phyloP scores from a whole-genome alignment of 2,888 invertebrate genomes.

The Rhogogaster chlorosoma region DNA sequence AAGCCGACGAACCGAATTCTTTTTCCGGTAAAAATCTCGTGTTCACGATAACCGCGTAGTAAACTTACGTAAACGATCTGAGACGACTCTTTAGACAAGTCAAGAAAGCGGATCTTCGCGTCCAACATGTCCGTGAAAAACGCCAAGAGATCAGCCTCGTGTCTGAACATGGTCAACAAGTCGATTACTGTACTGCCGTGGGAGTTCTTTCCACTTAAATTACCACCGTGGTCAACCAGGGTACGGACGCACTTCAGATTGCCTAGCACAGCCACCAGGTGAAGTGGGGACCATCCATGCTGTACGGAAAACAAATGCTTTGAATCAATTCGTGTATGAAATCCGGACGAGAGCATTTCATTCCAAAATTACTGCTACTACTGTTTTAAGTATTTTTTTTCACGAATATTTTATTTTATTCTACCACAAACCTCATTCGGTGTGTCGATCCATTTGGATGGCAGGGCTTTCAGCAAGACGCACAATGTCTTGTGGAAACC shows the following conservation, averaged over 20 bases:
- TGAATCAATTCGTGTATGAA: no score
- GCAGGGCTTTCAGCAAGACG: constrained; percentile 58
- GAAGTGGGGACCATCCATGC: constrained; percentile 79
- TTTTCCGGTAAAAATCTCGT: neutral
- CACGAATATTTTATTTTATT: no score
- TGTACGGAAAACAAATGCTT: constrained; percentile 31
- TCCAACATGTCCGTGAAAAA: constrained; percentile 74
- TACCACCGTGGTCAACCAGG: constrained; percentile 76
- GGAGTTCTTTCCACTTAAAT: constrained; percentile 70
- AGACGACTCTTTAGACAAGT: constrained; percentile 62
- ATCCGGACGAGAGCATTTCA: no score
- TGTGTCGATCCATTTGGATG: constrained; percentile 55
- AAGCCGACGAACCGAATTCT: neutral
- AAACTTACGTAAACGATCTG: constrained; percentile 10
- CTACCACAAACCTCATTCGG: constrained; percentile 56
- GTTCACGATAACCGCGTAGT: neutral
- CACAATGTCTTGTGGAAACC: constrained; percentile 64
- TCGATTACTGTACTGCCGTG: constrained; percentile 74
- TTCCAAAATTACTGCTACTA: no score
- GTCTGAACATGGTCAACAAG: constrained; percentile 70
- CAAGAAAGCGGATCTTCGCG: constrained; percentile 64
- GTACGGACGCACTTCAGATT: constrained; percentile 78
- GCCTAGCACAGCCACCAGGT: constrained; percentile 79
- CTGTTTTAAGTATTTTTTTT: no score
- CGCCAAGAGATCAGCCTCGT: constrained; percentile 71